These are phyloP conservation scores for Gandaritis pyraliata DNA, from an alignment of 2,888 invertebrate species.

Conservation along the genomic window DNA sequence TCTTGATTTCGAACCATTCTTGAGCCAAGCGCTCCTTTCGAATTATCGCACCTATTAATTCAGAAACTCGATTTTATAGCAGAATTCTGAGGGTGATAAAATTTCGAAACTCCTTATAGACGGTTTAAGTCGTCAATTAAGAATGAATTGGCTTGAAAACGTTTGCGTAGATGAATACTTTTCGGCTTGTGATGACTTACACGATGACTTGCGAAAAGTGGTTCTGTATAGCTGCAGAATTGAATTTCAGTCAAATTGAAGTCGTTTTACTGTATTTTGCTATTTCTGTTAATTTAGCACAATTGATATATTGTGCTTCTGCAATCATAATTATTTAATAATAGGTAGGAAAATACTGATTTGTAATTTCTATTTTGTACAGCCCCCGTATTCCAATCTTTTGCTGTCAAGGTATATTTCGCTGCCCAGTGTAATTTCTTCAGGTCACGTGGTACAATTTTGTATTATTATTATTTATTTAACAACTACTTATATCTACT, in stretches of 20 bases:
- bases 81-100: slow-evolving; percentile 51
- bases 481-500: no score
- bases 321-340: no score
- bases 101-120: slow-evolving; percentile 48
- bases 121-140: slow-evolving; percentile 49
- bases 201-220: slow-evolving; percentile 35
- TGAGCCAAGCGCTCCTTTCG: slow-evolving; percentile 41
- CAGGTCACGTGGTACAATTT: no score
- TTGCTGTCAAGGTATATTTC: no score
- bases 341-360: no score
- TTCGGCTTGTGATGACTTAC: slow-evolving; percentile 38
- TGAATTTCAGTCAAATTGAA: slow-evolving; percentile 2
- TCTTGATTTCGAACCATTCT: slow-evolving; percentile 38
- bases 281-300: no score
- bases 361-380: no score
- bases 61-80: slow-evolving; percentile 49
- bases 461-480: no score
- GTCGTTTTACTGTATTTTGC: background rate
- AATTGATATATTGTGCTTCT: no score
- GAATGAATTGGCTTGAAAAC: slow-evolving; percentile 40
- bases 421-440: no score
- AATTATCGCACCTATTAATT: slow-evolving; percentile 51
- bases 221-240: background rate
- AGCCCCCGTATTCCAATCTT: no score
- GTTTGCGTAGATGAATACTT: slow-evolving; percentile 34